These are phyloP conservation scores for Gallinago undulata DNA, from an alignment of 2,113 vertebrate species.

Conservation along the genomic window DNA sequence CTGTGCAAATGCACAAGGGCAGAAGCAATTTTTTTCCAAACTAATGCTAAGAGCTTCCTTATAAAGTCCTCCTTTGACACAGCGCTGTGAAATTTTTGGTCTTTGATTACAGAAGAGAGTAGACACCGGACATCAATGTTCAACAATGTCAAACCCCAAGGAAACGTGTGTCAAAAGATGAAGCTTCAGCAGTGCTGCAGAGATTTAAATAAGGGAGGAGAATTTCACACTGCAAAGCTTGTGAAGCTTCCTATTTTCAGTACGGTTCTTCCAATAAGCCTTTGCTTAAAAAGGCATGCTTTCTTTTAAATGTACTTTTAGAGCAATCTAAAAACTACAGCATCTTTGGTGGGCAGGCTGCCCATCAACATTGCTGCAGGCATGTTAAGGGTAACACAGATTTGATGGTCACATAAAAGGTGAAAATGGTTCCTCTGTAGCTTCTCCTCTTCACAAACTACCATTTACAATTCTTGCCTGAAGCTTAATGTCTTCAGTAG, in stretches of 20 bases:
- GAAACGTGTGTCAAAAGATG: conserved; percentile 15
- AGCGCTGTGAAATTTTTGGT: neutral
- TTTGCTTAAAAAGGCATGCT: neutral
- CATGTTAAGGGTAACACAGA: neutral
- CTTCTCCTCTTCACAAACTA: neutral
- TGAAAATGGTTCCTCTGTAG: neutral
- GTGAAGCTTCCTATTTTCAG: conserved; percentile 1
- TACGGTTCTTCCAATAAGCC: neutral
- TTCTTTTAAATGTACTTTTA: neutral
- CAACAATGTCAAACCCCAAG: neutral
- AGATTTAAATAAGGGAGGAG: conserved; percentile 6
- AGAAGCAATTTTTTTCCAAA: neutral
- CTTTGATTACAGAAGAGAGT: neutral
- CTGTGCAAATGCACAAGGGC: neutral
- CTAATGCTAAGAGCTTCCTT: neutral
- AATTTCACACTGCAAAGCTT: conserved; percentile 10
- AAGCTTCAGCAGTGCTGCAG: neutral
- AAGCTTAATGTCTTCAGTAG: conserved; percentile 15
- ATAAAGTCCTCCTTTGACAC: neutral
- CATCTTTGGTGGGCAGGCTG: neutral
- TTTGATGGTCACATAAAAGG: conserved; percentile 16
- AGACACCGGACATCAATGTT: neutral
- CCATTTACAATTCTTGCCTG: neutral
- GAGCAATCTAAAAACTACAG: neutral
- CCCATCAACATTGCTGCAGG: neutral